Conservation (phyloP, 2,888 invertebrate species). For the Drosophila melanosoma region DNA sequence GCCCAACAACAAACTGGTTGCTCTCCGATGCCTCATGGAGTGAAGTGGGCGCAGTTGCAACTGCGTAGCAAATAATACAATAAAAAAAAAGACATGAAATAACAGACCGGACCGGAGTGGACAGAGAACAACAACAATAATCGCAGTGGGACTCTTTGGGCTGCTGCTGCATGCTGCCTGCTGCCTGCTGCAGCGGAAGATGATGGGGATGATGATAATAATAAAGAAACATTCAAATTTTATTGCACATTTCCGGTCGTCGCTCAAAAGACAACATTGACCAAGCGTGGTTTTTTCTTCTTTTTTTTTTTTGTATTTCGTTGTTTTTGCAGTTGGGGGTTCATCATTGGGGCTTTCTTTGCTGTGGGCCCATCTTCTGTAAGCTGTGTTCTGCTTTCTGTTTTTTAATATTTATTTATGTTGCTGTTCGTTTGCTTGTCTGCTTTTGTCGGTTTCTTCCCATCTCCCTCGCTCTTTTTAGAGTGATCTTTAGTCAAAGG, state of each 20-base stretch:
- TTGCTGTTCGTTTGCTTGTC: slow-evolving; percentile 36
- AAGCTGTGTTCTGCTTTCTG: slow-evolving; percentile 31
- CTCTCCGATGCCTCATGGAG: slow-evolving; percentile 33
- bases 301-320: neutral
- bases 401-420: slow-evolving; percentile 40
- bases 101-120: slow-evolving; percentile 29
- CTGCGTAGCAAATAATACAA: slow-evolving; percentile 44
- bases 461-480: neutral
- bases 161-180: slow-evolving; percentile 50
- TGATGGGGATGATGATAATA: slow-evolving; percentile 81
- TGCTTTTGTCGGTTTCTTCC: slow-evolving; percentile 39
- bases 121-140: slow-evolving; percentile 46
- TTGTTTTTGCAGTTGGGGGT: slow-evolving; percentile 36
- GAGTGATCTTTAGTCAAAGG: slow-evolving; percentile 34
- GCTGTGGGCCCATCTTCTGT: slow-evolving; percentile 27
- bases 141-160: slow-evolving; percentile 53
- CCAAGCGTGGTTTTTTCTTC: slow-evolving; percentile 4
- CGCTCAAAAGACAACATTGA: slow-evolving; percentile 46
- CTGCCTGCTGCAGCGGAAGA: slow-evolving; percentile 70
- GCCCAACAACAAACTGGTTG: slow-evolving; percentile 56
- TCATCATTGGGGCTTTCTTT: slow-evolving; percentile 41
- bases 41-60: slow-evolving; percentile 53
- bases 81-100: neutral
- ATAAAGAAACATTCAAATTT: slow-evolving; percentile 83
- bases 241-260: slow-evolving; percentile 83